Evolutionary conservation across 2,113 vertebrate species (phyloP).

Genomic region (Rhineura floridana): DNA sequence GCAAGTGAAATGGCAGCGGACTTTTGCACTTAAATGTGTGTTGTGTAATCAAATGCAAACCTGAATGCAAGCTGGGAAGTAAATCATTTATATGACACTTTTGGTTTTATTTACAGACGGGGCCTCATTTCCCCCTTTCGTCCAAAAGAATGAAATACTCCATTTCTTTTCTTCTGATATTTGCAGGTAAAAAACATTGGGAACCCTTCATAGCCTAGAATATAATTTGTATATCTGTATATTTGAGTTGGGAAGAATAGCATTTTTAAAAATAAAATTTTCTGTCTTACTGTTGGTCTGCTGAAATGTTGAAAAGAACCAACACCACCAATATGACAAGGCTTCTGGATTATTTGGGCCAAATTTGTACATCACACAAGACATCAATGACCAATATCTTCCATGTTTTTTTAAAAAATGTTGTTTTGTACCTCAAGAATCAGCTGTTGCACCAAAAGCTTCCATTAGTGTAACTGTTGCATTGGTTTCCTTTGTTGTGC

Average conservation of each 20-base stretch:
- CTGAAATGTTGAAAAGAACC: not conserved
- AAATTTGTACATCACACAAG: not conserved
- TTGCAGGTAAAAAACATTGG: slow-evolving; percentile 84
- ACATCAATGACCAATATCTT: not conserved
- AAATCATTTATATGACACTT: not conserved
- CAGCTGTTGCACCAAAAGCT: no score
- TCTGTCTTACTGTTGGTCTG: not conserved
- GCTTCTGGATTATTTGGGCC: not conserved
- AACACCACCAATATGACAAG: not conserved
- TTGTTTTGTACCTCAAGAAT: no score
- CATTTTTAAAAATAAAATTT: not conserved
- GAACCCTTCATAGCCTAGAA: not conserved
- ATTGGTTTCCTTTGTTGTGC: no score
- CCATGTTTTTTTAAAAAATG: not conserved
- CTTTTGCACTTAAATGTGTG: not conserved
- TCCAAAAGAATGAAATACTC: slow-evolving; percentile 78
- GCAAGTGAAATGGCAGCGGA: not conserved
- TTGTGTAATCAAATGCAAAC: not conserved
- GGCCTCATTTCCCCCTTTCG: slow-evolving; percentile 88
- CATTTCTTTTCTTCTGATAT: slow-evolving; percentile 94
- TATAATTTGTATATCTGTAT: not conserved
- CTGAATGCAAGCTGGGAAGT: not conserved
- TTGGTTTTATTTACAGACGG: slow-evolving; percentile 80
- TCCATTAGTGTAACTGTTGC: no score
- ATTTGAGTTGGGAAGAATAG: not conserved